Evolutionary conservation across 1,140 invertebrate species (phyloP), one percentile per base, ranked within the genome.

Genomic region (Paramacrobiotus metropolitanus): DNA sequence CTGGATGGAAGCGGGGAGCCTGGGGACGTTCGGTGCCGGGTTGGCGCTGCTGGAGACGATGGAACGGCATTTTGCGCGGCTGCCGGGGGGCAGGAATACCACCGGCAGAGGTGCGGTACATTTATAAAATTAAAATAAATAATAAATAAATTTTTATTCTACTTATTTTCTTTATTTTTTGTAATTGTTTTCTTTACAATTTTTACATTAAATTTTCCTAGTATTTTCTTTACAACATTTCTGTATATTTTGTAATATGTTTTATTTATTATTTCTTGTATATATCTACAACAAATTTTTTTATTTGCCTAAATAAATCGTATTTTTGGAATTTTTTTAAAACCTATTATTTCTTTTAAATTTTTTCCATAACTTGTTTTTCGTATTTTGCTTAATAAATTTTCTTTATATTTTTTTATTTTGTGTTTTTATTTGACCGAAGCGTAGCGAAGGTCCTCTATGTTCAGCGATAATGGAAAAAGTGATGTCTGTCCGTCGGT

Each of bases 1-100:
- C 62, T 93, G 93, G 68, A 82, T 98, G 69, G 87, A 88, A 67
- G 80, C 80, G 40, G 84, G 87, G 1, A 76, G 82, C 29, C 71
- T 95, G 1, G 87, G 83, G 0, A 87, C 95, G 70, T 97, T 83
- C 68, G 72, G 82, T 45, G 72, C 81, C 1, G 77, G 92, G 59
- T 71, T 96, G n/a, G 75, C 84, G 60, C 77, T 94, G 4, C 67
- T 95, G 1, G 77, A 79, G 59, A 77, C 80, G 0, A 86, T 89
- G 68, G 83, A 87, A 68, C 83, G 80, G 67, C 84, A 89, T 70
- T 68, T 80, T 31, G 71, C 79, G 62, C 73, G 81, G 67, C 67
- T 81, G 44, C 65, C 76, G 15, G 62, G 67, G n/a, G 9, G 9
- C 9, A 40, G 9, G 34, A 40, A 40, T n/a, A 40, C 34, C n/a